Conservation (phyloP, 2,113 vertebrate species). For the rabbit (Oryctolagus cuniculus) region mOryCun1.1 NC_091440.1:95197501-95198000, state of each 20-base stretch:
- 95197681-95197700: not conserved
- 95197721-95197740: not conserved
- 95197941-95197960: not conserved
- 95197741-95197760: not conserved
- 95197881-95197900: not conserved
- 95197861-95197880: not conserved
- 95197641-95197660: not conserved
- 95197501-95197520: not conserved
- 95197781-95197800: not conserved
- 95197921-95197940: not conserved
- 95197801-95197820: not conserved
- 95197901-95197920: not conserved
- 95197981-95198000: not conserved
- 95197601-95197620: not conserved
- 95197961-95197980: not conserved
- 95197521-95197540: not conserved
- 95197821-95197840: not conserved
- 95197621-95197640: not conserved
- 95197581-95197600: not conserved
- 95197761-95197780: not conserved
- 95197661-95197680: not conserved
- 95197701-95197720: not conserved
- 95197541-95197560: conserved; percentile 31
- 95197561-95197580: not conserved
- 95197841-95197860: not conserved